Percentiles rank a stretch among this genome's conserved stretches.
Conservation (phyloP, 2,888 invertebrate genomes). For the Papilio protenor region DNA sequence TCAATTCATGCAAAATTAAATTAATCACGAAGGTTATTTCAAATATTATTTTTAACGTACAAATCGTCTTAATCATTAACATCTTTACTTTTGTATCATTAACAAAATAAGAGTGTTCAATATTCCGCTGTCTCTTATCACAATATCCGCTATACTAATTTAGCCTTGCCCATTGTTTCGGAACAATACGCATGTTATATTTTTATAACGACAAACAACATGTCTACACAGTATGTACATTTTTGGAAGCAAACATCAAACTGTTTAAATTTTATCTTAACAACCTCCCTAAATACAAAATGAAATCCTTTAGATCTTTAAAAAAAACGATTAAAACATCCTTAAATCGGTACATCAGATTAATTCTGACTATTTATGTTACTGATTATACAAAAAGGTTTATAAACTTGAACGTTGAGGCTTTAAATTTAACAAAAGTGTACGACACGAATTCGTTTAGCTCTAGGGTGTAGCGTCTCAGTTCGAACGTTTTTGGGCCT, state of each 20-base stretch:
- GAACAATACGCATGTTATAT: slow-evolving; percentile 51
- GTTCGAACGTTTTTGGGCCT: slow-evolving; percentile 67
- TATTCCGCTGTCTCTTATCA: slow-evolving; percentile 2
- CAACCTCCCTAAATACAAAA: not conserved
- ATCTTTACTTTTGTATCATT: not conserved
- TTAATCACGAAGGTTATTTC: not conserved
- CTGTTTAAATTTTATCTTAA: not conserved
- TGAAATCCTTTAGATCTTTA: not conserved
- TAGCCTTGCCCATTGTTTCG: slow-evolving; percentile 50
- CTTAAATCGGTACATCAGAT: not conserved
- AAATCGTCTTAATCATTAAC: not conserved
- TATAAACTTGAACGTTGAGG: not conserved
- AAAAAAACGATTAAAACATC: not conserved
- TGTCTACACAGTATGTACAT: slow-evolving; percentile 9
- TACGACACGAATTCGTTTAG: slow-evolving; percentile 64
- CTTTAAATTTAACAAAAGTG: not conserved
- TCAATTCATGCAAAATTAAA: not conserved
- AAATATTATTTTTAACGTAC: not conserved
- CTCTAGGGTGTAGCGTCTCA: slow-evolving; percentile 54
- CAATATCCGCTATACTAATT: slow-evolving; percentile 39
- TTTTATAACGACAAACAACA: slow-evolving; percentile 43
- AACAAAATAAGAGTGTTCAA: not conserved
- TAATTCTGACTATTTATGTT: not conserved
- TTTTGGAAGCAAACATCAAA: not conserved
- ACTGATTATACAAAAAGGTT: not conserved